phyloP scores from a whole-genome alignment of 2,888 invertebrate species.

The Nephrotoma flavescens region DNA sequence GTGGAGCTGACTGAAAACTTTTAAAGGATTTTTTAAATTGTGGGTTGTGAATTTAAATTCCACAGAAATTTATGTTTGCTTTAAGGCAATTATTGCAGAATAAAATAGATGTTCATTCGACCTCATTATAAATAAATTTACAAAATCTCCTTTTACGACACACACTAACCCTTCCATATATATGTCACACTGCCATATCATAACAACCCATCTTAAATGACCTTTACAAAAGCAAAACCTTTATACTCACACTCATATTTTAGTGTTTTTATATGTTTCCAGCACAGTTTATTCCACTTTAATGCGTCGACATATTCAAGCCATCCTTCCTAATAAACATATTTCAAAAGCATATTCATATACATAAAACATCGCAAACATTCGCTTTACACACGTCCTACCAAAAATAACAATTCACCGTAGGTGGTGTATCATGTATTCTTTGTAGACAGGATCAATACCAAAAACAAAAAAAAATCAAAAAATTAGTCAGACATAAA shows the following conservation, averaged over 20 bases:
- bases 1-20: no score
- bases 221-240: background rate
- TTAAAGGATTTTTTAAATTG: no score
- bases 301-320: background rate
- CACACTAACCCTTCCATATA: no score
- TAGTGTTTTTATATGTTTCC: background rate
- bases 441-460: background rate
- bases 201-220: background rate
- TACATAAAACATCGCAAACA: background rate
- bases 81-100: no score
- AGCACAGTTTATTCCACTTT: background rate
- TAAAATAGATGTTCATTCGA: no score
- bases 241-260: background rate
- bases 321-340: background rate
- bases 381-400: background rate
- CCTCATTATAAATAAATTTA: no score
- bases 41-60: no score
- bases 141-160: no score
- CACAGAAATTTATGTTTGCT: no score
- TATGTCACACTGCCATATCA: background rate
- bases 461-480: background rate
- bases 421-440: background rate
- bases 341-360: background rate
- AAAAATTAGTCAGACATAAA: background rate
- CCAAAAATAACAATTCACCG: background rate